A percentile compares a stretch with the other conserved stretches of the same genome.
phyloP scores from a whole-genome alignment of 2,797 vertebrate species.

The Thamnophis elegans region DNA sequence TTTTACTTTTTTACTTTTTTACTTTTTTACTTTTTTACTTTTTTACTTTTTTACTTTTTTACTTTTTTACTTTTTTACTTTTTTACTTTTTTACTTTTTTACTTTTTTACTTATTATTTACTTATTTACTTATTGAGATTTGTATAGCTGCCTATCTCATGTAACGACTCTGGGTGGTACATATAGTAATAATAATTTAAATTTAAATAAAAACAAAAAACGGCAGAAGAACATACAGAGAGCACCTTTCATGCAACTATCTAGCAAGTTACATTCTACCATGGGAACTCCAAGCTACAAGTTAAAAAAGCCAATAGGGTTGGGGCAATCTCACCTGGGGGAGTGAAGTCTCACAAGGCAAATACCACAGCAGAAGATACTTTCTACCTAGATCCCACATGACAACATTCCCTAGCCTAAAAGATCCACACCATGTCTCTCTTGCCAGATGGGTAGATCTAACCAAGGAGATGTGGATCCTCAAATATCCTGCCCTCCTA shows the following conservation, averaged over 20 bases:
- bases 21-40: too few relatives aligned
- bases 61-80: too few relatives aligned
- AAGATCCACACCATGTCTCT: background rate
- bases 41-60: too few relatives aligned
- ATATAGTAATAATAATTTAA: background rate
- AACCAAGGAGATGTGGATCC: background rate
- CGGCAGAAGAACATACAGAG: background rate
- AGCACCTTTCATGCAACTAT: background rate
- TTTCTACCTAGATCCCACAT: background rate
- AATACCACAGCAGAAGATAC: background rate
- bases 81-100: too few relatives aligned
- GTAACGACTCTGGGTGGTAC: background rate
- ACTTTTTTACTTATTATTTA: background rate
- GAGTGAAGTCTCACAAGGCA: background rate
- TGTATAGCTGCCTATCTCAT: background rate
- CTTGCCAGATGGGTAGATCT: background rate
- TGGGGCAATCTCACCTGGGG: background rate
- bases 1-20: too few relatives aligned
- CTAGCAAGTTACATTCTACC: background rate
- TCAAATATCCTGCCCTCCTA: background rate
- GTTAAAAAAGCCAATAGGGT: background rate
- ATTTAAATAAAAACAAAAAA: background rate
- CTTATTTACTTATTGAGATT: background rate
- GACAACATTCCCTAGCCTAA: background rate
- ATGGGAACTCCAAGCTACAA: background rate